phyloP scores from a whole-genome alignment of 1,140 invertebrate genomes.

The Brachionus sp. region DNA sequence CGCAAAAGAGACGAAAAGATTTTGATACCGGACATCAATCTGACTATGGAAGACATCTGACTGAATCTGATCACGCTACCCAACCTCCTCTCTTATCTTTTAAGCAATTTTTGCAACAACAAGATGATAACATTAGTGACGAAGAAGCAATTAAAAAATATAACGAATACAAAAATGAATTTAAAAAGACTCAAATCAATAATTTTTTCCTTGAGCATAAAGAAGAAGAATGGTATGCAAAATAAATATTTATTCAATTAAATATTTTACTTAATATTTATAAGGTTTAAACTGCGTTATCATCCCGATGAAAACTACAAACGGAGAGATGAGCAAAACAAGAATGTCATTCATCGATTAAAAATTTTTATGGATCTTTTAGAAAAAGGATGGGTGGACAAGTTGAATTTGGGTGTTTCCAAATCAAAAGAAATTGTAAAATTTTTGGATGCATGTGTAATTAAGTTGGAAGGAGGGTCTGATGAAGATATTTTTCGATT shows the following conservation, averaged over 20 bases:
- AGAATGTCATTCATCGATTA: slow-evolving; percentile 79
- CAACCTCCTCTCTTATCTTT: slow-evolving; percentile 92
- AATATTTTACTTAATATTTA: not conserved
- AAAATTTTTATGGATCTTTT: slow-evolving; percentile 83
- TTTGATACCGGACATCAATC: not conserved
- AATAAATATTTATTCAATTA: not conserved
- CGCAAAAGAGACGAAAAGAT: slow-evolving; percentile 56
- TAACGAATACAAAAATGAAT: slow-evolving; percentile 97
- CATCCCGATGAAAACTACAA: slow-evolving; percentile 62
- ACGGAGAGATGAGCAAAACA: slow-evolving; percentile 78
- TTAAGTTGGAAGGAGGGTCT: slow-evolving; percentile 92
- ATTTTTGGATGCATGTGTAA: slow-evolving; percentile 84
- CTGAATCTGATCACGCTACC: slow-evolving; percentile 54
- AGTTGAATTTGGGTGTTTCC: slow-evolving; percentile 77
- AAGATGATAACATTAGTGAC: slow-evolving; percentile 94
- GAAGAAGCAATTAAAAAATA: slow-evolving; percentile 94
- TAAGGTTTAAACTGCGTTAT: slow-evolving; percentile 46
- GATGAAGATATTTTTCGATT: slow-evolving; percentile 78
- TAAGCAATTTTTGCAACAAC: slow-evolving; percentile 89
- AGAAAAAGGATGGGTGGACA: slow-evolving; percentile 70
- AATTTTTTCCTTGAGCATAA: slow-evolving; percentile 98
- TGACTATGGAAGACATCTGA: not conserved
- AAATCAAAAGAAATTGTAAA: slow-evolving; percentile 80
- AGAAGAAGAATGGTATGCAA: slow-evolving; percentile 91
- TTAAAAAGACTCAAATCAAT: slow-evolving; percentile 88